Base-by-base conservation (phyloP, 1,140 invertebrate species). In the Danaus plexippus region DNA sequence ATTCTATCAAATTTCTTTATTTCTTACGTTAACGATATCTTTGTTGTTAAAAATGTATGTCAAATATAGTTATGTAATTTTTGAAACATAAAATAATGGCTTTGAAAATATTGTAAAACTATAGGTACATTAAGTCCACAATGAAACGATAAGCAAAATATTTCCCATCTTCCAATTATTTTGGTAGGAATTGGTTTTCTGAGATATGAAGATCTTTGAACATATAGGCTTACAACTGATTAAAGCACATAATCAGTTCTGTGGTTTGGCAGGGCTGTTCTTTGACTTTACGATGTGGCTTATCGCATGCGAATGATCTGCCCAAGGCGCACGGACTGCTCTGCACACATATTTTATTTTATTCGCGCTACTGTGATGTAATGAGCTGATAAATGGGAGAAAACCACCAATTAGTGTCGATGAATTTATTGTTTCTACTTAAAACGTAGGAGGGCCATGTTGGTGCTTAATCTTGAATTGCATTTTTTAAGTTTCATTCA, bases 351-450 rank as follows among this genome's bases (percentile, higher is more conserved):
- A 86, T 86, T 86, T 86, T 86, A 86, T 85, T 86, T 86, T 85
- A 86, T 85, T 86, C 80, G 73, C 81, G 78, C 83, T 86, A 85
- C 83, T 78, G 83, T 86, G 83, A 86, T 86, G 83, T 86, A 86
- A 86, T 86, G 83, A 86, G 80, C 83, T 81, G 83, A 86, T 86
- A 86, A 86, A 86, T 86, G 75, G 78, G 74, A 83, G 83, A 86
- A 86, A 86, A 86, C 83, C 81, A 86, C 83, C 83, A 86, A 86
- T 86, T 86, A 86, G 83, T 85, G 83, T 83, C 83, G 83, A 86
- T 86, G 80, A 86, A 86, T 86, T 86, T 86, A 86, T 86, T 86
- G 83, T 86, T 86, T 85, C 80, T 81, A 80, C 80, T 86, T 86
- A 86, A 85, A 83, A 81, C 79, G 80, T 84, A 78, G 83, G 80